These are phyloP conservation scores for Xiphophorus couchianus DNA, from an alignment of 2,113 vertebrate genomes.

Conservation along the genomic window DNA sequence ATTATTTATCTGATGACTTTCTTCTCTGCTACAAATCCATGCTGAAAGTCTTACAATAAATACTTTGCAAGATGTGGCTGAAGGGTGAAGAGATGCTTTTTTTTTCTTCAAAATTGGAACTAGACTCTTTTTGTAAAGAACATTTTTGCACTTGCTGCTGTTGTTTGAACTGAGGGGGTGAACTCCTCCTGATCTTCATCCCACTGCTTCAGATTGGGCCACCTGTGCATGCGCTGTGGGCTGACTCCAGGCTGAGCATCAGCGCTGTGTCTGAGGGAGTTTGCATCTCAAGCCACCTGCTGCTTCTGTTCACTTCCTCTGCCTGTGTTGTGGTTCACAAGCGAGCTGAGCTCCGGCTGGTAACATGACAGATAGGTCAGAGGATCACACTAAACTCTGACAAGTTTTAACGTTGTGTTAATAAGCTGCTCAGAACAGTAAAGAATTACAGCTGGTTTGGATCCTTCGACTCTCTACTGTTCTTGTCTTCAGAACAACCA, in stretches of 20 bases:
- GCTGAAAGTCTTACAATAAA: neutral
- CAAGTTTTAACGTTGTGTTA: neutral
- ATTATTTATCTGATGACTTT: too few species aligned
- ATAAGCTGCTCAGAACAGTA: neutral
- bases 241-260: neutral
- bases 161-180: too few species aligned
- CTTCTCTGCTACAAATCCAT: neutral
- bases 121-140: too few species aligned
- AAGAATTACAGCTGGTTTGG: neutral
- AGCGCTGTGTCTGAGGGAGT: neutral
- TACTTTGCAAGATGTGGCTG: too few species aligned
- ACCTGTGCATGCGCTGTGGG: neutral
- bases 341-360: neutral
- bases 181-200: too few species aligned
- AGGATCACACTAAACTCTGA: neutral
- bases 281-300: constrained; percentile 26
- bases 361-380: neutral
- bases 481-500: too few species aligned
- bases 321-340: constrained; percentile 41
- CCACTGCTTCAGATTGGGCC: too few species aligned
- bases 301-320: constrained; percentile 56
- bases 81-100: too few species aligned
- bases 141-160: neutral
- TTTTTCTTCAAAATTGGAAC: too few species aligned
- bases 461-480: too few species aligned